Percentiles rank a stretch among this genome's conserved stretches.
Conservation (phyloP, 2,888 invertebrate species). For the Molorchus minor region DNA sequence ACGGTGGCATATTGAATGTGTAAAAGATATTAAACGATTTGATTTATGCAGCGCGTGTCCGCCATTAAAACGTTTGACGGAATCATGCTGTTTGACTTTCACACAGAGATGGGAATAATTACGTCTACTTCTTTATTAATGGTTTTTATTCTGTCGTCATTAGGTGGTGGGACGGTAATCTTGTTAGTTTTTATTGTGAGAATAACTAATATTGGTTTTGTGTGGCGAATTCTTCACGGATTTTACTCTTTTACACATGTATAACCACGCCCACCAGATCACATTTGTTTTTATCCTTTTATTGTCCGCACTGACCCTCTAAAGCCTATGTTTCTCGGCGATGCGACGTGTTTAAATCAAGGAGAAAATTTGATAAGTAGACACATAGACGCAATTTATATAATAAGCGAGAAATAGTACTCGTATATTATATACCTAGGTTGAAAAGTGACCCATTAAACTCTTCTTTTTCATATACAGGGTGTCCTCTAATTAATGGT, state of each 20-base stretch:
- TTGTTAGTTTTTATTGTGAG: constrained; percentile 10
- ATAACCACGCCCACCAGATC: too few species aligned
- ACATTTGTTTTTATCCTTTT: not conserved
- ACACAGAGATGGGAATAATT: constrained; percentile 52
- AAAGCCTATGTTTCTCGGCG: too few species aligned
- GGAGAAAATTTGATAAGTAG: too few species aligned
- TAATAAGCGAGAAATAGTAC: too few species aligned
- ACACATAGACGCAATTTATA: too few species aligned
- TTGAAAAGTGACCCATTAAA: too few species aligned
- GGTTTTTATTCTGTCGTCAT: constrained; percentile 25
- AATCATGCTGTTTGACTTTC: constrained; percentile 60
- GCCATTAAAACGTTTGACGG: constrained; percentile 58
- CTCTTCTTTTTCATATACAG: too few species aligned
- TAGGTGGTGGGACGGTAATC: constrained; percentile 8
- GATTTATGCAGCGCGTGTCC: constrained; percentile 59
- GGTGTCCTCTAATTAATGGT: too few species aligned
- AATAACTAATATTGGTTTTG: constrained; percentile 2
- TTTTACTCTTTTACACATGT: too few species aligned
- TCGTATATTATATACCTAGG: too few species aligned
- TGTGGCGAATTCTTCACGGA: too few species aligned
- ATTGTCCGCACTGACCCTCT: not conserved
- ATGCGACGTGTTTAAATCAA: too few species aligned
- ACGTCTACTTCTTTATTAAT: constrained; percentile 36
- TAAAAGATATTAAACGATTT: constrained; percentile 61
- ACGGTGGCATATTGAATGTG: constrained; percentile 60